Evolutionary conservation across 2,113 vertebrate genomes (phyloP), one percentile per base, ranked within the genome.

Genomic region (Eupsittula cactorum): DNA sequence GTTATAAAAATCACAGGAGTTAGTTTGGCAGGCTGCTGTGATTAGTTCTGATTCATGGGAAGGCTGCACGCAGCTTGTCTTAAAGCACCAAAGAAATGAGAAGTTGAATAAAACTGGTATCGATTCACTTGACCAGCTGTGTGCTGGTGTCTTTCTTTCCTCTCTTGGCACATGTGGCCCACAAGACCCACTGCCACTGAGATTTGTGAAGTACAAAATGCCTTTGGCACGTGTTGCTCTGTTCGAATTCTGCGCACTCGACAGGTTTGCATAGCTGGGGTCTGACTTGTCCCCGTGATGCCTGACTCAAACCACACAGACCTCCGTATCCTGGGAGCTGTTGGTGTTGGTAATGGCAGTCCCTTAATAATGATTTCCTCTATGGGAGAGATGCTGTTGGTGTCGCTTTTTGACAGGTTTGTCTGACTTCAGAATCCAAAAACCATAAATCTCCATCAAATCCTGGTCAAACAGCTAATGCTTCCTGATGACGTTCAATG

Each of bases 401-500:
- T 80, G 82, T 70, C 33, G 42, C 62, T 81, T 42, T 69, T 44
- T 85, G 55, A 62, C 46, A 64, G 23, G 52, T 67, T 93, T 88
- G 28, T 82, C 77, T 18, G 52, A 74, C 63, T 92, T 71, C 19
- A 82, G 55, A 82, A 59, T 81, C 80, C 55, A 27, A n/a, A 92
- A 64, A 0, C 2, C 50, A 13, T 73, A 84, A 78, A 87, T 94
- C 68, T 65, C 23, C 42, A 27, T 78, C 33, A 93, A 84, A 68
- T 74, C 27, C 12, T 9, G 59, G 73, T 78, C 67, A 83, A 83
- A 68, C 57, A 95, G 55, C 69, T 92, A 55, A n/a, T 88, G 89
- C 47, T 94, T 95, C 86, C 70, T 86, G 74, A 35, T 62, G 95
- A 77, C 55, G 42, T 79, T 94, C 77, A 88, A 16, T 92, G 78